These are phyloP conservation scores for Cydia splendana DNA, from an alignment of 1,140 invertebrate genomes.

Conservation along the genomic window DNA sequence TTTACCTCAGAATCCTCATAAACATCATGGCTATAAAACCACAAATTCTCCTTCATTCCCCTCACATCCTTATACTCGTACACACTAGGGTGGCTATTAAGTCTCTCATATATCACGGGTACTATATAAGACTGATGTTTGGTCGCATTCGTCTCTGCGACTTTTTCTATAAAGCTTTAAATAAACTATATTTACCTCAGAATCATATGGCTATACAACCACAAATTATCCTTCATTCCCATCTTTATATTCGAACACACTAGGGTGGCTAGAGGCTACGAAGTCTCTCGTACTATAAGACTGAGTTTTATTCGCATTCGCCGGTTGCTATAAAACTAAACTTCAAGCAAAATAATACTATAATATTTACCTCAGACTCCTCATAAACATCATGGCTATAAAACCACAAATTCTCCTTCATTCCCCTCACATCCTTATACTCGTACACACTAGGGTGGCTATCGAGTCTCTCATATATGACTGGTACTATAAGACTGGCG, in stretches of 20 bases:
- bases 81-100: constrained; percentile 81
- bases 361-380: constrained; percentile 59
- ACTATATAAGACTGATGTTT: constrained; percentile 78
- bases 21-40: constrained; percentile 81
- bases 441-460: constrained; percentile 78
- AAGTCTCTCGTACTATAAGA: constrained; percentile 80
- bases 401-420: constrained; percentile 82
- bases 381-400: constrained; percentile 81
- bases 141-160: constrained; percentile 82
- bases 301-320: constrained; percentile 81
- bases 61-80: constrained; percentile 73
- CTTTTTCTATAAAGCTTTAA: too few relatives aligned
- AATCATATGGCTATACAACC: constrained; percentile 82
- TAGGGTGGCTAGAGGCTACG: constrained; percentile 80
- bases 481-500: constrained; percentile 81
- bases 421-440: constrained; percentile 79
- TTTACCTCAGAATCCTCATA: constrained; percentile 74
- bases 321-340: constrained; percentile 72
- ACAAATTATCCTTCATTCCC: constrained; percentile 81
- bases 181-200: constrained; percentile 42
- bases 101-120: constrained; percentile 81
- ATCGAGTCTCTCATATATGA: constrained; percentile 82
- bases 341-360: too few relatives aligned
- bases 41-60: constrained; percentile 81
- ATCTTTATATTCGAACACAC: constrained; percentile 75